Percentiles rank a stretch among this genome's conserved stretches.
Conservation (phyloP, 2,113 vertebrate genomes). For the Lipophrys pholis region DNA sequence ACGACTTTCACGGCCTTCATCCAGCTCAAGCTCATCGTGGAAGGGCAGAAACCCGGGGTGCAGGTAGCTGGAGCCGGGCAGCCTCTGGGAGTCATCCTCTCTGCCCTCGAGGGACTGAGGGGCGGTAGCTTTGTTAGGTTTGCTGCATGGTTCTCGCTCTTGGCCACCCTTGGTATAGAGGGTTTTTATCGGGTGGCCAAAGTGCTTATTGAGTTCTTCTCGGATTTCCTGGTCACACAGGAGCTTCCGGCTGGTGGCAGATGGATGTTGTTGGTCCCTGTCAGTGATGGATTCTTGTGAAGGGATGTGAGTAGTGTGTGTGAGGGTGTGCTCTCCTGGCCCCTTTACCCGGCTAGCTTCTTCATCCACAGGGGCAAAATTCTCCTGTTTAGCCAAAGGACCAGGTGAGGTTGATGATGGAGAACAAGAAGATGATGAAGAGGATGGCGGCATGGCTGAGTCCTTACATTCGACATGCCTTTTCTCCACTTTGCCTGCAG, state of each 20-base stretch:
- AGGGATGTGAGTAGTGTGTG: constrained; percentile 54
- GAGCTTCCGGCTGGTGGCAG: constrained; percentile 87
- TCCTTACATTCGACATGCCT: constrained; percentile 91
- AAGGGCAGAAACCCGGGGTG: constrained; percentile 92
- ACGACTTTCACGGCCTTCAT: constrained; percentile 90
- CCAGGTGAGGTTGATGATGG: constrained; percentile 80
- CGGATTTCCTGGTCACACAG: constrained; percentile 96
- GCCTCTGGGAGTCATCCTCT: constrained; percentile 84
- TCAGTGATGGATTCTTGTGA: constrained; percentile 71
- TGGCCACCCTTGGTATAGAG: constrained; percentile 76
- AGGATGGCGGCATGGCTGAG: constrained; percentile 84
- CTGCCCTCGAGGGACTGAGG: constrained; percentile 78
- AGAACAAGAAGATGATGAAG: constrained; percentile 74
- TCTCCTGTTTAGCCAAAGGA: constrained; percentile 85
- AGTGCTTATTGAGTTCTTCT: constrained; percentile 99
- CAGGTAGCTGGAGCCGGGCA: constrained; percentile 91
- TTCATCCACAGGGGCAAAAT: constrained; percentile 83
- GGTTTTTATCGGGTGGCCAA: constrained; percentile 92
- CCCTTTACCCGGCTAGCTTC: constrained; percentile 81
- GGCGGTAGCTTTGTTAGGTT: constrained; percentile 49
- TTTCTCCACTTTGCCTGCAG: constrained; percentile 85
- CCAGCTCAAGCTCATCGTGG: constrained; percentile 87
- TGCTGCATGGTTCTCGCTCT: constrained; percentile 66
- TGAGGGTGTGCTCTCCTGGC: constrained; percentile 67
- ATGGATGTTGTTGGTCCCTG: constrained; percentile 70